Evolutionary conservation across 2,113 vertebrate genomes (phyloP).

Genomic region (Falcunculus frontatus): DNA sequence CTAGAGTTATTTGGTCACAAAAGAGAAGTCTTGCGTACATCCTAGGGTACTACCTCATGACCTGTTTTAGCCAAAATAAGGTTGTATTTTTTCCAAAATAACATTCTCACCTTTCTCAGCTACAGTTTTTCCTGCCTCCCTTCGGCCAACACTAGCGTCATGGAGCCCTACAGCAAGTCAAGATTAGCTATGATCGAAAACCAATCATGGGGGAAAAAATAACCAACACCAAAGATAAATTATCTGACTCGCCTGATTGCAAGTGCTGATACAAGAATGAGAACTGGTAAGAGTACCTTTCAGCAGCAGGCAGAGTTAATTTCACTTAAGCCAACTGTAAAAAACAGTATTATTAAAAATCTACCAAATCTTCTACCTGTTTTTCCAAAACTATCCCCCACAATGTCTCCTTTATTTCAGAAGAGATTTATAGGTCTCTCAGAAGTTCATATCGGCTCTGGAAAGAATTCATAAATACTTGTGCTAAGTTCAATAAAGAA

Average conservation of each 20-base stretch:
- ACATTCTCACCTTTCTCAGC: neutral
- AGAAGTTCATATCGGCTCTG: neutral
- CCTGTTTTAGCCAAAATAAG: neutral
- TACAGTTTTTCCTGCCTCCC: neutral
- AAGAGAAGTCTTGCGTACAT: neutral
- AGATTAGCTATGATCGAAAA: neutral
- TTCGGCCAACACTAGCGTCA: neutral
- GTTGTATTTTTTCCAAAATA: neutral
- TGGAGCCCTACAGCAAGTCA: neutral
- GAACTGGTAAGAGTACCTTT: neutral
- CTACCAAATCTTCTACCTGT: neutral
- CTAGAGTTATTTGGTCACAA: neutral
- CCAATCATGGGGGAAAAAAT: rapidly evolving
- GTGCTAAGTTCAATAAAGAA: neutral
- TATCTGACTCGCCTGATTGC: neutral
- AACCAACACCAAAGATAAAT: neutral
- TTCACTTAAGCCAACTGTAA: neutral
- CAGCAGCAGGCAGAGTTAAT: neutral
- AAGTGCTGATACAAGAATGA: neutral
- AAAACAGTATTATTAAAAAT: neutral
- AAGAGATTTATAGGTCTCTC: neutral
- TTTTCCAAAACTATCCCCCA: neutral
- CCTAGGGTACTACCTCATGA: neutral
- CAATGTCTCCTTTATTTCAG: neutral
- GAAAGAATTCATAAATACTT: neutral